Percentiles rank a stretch among this genome's conserved stretches.
Evolutionary conservation across 2,888 invertebrate species (phyloP).

Genomic region (Lobophora halterata): DNA sequence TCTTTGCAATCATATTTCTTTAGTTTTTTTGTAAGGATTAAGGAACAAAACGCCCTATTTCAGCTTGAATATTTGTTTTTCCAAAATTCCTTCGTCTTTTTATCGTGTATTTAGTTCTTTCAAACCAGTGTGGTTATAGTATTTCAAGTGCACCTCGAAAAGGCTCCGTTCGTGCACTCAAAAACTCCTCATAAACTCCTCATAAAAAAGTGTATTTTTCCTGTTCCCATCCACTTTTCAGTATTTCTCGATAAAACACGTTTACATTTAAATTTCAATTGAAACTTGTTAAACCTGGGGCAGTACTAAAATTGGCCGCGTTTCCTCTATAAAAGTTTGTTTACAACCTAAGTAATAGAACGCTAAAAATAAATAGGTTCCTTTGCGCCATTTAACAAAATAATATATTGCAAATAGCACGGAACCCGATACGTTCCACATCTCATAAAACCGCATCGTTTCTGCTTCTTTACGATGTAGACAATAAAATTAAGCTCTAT

Average conservation of each 20-base stretch:
- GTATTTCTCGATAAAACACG: neutral
- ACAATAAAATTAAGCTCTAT: constrained; percentile 40
- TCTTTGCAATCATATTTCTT: too few relatives aligned
- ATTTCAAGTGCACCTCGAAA: too few relatives aligned
- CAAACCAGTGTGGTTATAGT: too few relatives aligned
- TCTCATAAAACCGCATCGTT: constrained; percentile 38
- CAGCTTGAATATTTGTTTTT: too few relatives aligned
- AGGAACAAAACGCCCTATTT: too few relatives aligned
- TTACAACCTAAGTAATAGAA: constrained; percentile 21
- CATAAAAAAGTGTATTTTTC: too few relatives aligned
- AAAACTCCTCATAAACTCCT: too few relatives aligned
- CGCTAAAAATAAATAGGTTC: constrained; percentile 20
- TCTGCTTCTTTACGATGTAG: constrained; percentile 24
- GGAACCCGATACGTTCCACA: constrained; percentile 31
- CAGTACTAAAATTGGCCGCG: constrained; percentile 8
- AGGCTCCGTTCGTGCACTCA: too few relatives aligned
- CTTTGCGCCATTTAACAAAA: constrained; percentile 24
- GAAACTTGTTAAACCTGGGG: neutral
- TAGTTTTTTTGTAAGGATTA: too few relatives aligned
- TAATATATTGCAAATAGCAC: constrained; percentile 32
- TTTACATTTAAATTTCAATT: constrained; percentile 3
- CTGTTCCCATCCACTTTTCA: too few relatives aligned
- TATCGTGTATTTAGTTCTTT: too few relatives aligned
- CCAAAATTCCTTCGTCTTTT: too few relatives aligned
- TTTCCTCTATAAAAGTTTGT: constrained; percentile 17